phyloP scores from a whole-genome alignment of 2,888 invertebrate genomes.

The Terebella lapidaria region DNA sequence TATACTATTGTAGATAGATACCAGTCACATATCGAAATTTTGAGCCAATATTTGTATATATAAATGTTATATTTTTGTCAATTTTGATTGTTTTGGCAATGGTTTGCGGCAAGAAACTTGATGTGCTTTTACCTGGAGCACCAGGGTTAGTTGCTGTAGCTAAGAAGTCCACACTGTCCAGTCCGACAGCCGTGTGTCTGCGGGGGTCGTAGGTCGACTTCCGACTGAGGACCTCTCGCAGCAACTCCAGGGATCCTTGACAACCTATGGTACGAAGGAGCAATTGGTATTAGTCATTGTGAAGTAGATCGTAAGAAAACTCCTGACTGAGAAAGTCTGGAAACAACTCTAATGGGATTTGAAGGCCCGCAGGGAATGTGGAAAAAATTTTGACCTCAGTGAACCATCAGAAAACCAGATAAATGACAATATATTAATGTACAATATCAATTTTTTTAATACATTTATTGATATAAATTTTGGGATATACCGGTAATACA shows the following conservation, averaged over 20 bases:
- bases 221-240: constrained; percentile 40
- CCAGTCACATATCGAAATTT: no score
- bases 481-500: no score
- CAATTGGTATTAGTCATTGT: background rate
- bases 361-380: background rate
- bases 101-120: no score
- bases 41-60: no score
- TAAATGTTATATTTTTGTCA: no score
- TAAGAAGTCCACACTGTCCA: constrained; percentile 38
- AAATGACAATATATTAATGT: no score
- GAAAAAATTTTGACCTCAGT: background rate
- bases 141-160: constrained; percentile 43
- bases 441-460: no score
- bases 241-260: constrained; percentile 40
- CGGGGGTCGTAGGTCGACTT: constrained; percentile 38
- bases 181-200: constrained; percentile 35
- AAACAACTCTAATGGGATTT: background rate
- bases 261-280: background rate
- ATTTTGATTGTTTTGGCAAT: no score
- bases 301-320: no score
- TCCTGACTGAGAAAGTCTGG: background rate
- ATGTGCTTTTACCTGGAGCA: constrained; percentile 44
- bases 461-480: no score
- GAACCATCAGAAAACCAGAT: background rate
- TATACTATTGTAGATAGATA: no score